A percentile compares a stretch with the other conserved stretches of the same genome.
Conservation (phyloP, 2,113 vertebrate genomes). For the Balaeniceps rex region DNA sequence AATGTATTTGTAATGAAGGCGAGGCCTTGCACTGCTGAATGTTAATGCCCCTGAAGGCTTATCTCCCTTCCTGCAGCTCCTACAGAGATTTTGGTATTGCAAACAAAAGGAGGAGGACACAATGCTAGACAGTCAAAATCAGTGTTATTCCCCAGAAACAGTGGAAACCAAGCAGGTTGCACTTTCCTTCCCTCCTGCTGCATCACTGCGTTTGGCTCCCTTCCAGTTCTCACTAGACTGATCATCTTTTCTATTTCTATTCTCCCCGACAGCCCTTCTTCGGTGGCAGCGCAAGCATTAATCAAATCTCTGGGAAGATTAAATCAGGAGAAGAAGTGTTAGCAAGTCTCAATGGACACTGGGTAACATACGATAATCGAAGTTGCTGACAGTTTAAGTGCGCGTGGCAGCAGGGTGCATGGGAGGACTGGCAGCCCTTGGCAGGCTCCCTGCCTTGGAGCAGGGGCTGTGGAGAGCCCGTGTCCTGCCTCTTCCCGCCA, state of each 20-base stretch:
- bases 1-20: not conserved
- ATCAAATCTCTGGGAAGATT: constrained; percentile 93
- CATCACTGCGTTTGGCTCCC: not conserved
- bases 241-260: not conserved
- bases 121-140: not conserved
- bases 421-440: not conserved
- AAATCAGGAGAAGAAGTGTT: constrained; percentile 80
- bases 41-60: not conserved
- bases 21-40: not conserved
- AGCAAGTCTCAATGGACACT: constrained; percentile 87
- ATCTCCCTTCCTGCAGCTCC: not conserved
- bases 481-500: not conserved
- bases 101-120: not conserved
- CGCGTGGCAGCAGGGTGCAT: not conserved
- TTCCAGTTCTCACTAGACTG: not conserved
- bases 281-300: constrained; percentile 82
- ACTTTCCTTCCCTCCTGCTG: not conserved
- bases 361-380: constrained; percentile 71
- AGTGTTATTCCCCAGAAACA: not conserved
- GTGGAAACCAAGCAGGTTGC: not conserved
- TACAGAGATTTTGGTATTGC: not conserved
- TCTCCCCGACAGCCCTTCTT: constrained; percentile 86
- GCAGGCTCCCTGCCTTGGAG: not conserved
- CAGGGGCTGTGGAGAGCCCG: fast-evolving
- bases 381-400: not conserved